Percentiles rank a stretch among this genome's conserved stretches.
Conservation (phyloP, 1,140 invertebrate genomes). For the Hylyphantes graminicola region DNA sequence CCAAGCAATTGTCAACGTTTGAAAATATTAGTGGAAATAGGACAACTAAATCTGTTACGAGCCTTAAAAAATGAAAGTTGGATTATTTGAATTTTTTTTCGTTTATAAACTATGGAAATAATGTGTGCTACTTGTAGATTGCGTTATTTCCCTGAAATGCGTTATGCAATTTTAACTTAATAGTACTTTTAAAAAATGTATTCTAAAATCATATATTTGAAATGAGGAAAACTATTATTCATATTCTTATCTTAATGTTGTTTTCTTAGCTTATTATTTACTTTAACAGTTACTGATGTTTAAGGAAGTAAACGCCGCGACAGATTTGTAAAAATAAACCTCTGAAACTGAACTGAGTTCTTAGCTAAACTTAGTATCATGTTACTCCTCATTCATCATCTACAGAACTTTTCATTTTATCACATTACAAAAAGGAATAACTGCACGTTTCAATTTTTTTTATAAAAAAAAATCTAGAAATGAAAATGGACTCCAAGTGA, state of each 20-base stretch:
- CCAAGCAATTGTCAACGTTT: background rate
- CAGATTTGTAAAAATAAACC: constrained; percentile 20
- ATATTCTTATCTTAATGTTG: background rate
- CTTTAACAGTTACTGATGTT: background rate
- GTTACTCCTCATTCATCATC: constrained; percentile 33
- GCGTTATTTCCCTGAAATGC: background rate
- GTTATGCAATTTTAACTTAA: background rate
- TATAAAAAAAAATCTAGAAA: background rate
- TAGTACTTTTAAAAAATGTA: background rate
- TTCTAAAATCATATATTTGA: background rate
- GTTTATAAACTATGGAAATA: background rate
- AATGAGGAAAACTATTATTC: background rate
- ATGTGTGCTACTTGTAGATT: background rate
- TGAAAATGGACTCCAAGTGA: constrained; percentile 4
- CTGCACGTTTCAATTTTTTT: constrained; percentile 5
- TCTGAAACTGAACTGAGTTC: background rate
- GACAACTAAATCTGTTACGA: background rate
- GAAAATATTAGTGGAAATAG: background rate
- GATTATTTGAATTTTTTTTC: background rate
- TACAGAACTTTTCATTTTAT: background rate
- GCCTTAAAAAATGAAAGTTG: background rate
- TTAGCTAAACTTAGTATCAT: constrained; percentile 20
- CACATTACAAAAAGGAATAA: background rate
- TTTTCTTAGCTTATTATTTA: constrained; percentile 8
- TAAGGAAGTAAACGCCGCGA: background rate